Evolutionary conservation across 2,113 vertebrate species (phyloP), one percentile per base, ranked within the genome.

Genomic region (Lepisosteus osseus): DNA sequence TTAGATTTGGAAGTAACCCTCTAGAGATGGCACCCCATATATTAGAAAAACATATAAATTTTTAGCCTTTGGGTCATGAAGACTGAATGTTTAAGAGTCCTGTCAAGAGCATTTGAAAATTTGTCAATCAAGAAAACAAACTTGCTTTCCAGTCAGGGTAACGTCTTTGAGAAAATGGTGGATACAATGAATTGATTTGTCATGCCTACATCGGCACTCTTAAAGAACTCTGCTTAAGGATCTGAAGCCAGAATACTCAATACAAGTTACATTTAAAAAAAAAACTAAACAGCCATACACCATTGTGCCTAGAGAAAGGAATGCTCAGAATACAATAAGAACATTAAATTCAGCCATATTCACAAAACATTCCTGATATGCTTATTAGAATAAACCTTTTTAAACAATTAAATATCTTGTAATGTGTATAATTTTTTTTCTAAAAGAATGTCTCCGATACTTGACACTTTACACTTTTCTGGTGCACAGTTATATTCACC

Each of bases 241-340:
- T 29, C 29, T 29, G 29, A 29, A 29, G 29, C 29, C 29, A 29
- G 29, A 29, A 29, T 29, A 29, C 29, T 29, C 29, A 29, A 29
- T 29, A 29, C 2, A 29, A 29, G 29, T 29, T 29, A 29, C 29
- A 29, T 2, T 29, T 5, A 5, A 5, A 17, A 15, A 15, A 17
- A 63, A 40, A 40, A 7, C 42, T 17, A 40, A 47, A 45, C n/a
- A 9, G 44, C 12, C 45, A 9, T 54, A 14, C 15, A 14, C 7
- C 3, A 40, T 17, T 17, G 64, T 65, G 69, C 59, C 73, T 40
- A 40, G 72, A 14, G 3, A 74, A 29, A 29, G 41, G 69, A 15
- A 67, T 29, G 47, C 15, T 29, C 9, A 1, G 14, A 71, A 51
- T 51, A 51, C 47, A 5, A 51, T 51, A 51, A 51, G 29, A 2